Evolutionary conservation across 2,797 vertebrate genomes (phyloP), one percentile per base, ranked within the genome.

Genomic region (Alca torda): DNA sequence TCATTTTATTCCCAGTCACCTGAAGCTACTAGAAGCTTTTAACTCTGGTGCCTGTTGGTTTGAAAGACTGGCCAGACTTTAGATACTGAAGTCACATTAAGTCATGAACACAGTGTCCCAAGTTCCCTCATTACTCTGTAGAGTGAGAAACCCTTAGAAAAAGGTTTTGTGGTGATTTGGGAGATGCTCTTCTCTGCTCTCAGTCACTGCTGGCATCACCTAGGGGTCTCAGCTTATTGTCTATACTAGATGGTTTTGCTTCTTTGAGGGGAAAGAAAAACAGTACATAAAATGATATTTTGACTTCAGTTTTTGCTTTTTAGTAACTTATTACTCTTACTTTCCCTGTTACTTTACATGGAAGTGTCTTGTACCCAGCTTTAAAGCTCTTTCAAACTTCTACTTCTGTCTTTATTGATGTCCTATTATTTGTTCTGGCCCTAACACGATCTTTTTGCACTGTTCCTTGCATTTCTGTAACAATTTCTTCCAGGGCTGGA

Each of bases 201-300:
- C 28, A 56, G 21, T 65, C 56, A 57, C 51, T 82, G 9, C n/a
- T 46, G 39, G 24, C 37, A 25, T 41, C 56, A 30, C 60, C n/a
- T 65, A 28, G 5, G 4, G 4, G 43, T 74, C 11, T 67, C 61
- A 74, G 6, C 7, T 61, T 81, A 20, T 70, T 77, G 17, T 37
- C 26, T 73, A 4, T 56, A 24, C 60, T 68, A 64, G 20, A 23
- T 20, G 15, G 3, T 28, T 45, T 87, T 43, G 28, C 8, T 68
- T 77, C 3, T 57, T 37, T 15, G 3, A 10, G 2, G 4, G 5
- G 10, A 39, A 1, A 2, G 9, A 10, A 16, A 11, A 11, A 2
- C 7, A 46, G 8, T 17, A 20, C 10, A 19, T 45, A 16, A 77
- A 77, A 83, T 24, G 6, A 19, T n/a, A 26, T 61, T 50, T 30